phyloP scores from a whole-genome alignment of 2,797 vertebrate genomes.

The Microchirus variegatus region DNA sequence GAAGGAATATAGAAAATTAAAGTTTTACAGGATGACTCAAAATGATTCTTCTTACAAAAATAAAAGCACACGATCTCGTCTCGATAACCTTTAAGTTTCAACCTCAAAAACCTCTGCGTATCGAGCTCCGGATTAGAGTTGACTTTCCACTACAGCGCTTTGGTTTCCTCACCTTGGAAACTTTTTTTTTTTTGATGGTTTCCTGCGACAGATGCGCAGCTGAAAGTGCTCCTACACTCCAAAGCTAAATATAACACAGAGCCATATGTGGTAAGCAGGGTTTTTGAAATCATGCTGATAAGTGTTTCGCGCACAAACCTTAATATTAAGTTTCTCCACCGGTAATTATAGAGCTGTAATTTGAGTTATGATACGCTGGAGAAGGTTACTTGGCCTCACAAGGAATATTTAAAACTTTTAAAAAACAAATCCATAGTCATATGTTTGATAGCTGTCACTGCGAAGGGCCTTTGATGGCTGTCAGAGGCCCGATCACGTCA shows the following conservation, averaged over 20 bases:
- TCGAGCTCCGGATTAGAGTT: constrained; percentile 11
- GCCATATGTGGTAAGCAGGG: constrained; percentile 46
- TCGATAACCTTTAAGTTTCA: not conserved
- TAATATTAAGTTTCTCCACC: constrained; percentile 45
- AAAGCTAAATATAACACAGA: constrained; percentile 63
- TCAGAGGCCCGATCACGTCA: constrained; percentile 57
- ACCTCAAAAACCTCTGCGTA: not conserved
- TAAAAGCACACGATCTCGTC: not conserved
- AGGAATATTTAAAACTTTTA: constrained; percentile 14
- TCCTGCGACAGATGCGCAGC: constrained; percentile 30
- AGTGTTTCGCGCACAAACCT: constrained; percentile 39
- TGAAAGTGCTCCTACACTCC: constrained; percentile 49
- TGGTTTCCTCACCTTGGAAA: constrained; percentile 44
- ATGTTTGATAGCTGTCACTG: constrained; percentile 29
- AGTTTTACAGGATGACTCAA: constrained; percentile 13
- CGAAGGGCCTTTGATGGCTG: constrained; percentile 51
- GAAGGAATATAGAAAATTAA: not conserved
- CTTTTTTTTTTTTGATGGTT: constrained; percentile 29
- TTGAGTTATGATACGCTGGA: constrained; percentile 38
- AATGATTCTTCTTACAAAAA: no score
- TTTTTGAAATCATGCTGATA: constrained; percentile 60
- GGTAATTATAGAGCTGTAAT: constrained; percentile 52
- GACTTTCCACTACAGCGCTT: constrained; percentile 41
- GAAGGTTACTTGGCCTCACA: constrained; percentile 8
- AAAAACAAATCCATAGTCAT: constrained; percentile 4